phyloP scores from a whole-genome alignment of 2,113 vertebrate genomes.

The Engystomops pustulosus region DNA sequence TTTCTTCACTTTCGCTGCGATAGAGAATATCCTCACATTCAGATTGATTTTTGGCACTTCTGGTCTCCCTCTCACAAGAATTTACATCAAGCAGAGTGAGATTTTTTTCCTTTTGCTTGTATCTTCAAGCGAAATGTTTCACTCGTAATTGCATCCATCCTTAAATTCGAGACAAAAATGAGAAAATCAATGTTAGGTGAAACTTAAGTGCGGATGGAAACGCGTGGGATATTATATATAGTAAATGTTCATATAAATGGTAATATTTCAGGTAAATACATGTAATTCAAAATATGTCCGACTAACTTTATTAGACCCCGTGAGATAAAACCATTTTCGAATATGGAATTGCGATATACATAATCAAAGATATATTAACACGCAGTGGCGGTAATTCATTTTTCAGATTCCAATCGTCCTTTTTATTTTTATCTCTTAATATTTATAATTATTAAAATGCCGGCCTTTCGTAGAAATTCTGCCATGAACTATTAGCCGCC shows the following conservation, averaged over 20 bases:
- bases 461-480: neutral
- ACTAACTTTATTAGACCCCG: neutral
- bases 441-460: neutral
- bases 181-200: slow-evolving; percentile 2
- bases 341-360: neutral
- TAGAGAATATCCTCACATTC: slow-evolving; percentile 51
- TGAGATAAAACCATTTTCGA: neutral
- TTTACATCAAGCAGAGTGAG: slow-evolving; percentile 40
- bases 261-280: slow-evolving; percentile 30
- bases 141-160: slow-evolving; percentile 22
- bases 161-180: slow-evolving; percentile 9
- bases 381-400: neutral
- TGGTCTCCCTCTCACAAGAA: slow-evolving; percentile 28
- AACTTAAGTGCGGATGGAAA: slow-evolving; percentile 13
- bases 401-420: neutral
- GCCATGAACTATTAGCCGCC: neutral
- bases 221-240: neutral
- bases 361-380: neutral
- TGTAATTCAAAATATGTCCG: slow-evolving; percentile 4
- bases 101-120: slow-evolving; percentile 28
- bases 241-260: slow-evolving; percentile 27
- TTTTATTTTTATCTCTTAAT: neutral
- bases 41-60: slow-evolving; percentile 54
- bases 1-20: slow-evolving; percentile 49
- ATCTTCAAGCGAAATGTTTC: slow-evolving; percentile 41